Base-by-base conservation (phyloP, 1,140 invertebrate species). In the Nautilus pompilius region DNA sequence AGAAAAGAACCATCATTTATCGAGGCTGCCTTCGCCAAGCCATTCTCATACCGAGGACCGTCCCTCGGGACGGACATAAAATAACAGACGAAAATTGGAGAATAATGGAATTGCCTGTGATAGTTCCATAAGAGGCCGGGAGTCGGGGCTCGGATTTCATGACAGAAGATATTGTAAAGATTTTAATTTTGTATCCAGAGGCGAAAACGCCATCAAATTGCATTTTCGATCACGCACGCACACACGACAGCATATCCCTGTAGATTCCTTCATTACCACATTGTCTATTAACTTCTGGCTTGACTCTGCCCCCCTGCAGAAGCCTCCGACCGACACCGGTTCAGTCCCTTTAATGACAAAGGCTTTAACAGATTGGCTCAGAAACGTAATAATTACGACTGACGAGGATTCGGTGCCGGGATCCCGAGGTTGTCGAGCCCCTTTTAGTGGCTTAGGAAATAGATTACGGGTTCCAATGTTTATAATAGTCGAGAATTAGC, bases 31-130 rank as follows among this genome's bases (percentile, higher is more conserved):
- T 53, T 22, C n/a, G 26, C 15, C 49, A 10, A 53, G 26, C 49
- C 49, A 53, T 53, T 53, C 24, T 24, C 24, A 4, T 53, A 10
- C 10, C 48, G 8, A 8, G 8, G 49, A 4, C 26, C 26, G 20
- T 17, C 5, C 17, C n/a, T 26, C 13, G 45, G 45, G 4, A 3
- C 13, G 49, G 49, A 53, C 22, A 53, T 53, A 53, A 53, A 53
- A 53, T 24, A 53, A 53, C 49, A 53, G 49, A 53, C 15, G 49
- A 53, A 53, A 53, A 53, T 53, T 53, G 5, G 49, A 22, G 49
- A 28, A 26, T 53, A 53, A 53, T 53, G n/a, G 49, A 53, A 53
- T 53, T 53, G 49, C 49, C 49, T 53, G 49, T 26, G 49, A 53
- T 22, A 53, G 20, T 53, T 53, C 24, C 49, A 53, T 53, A 53